Evolutionary conservation across 2,113 vertebrate genomes (phyloP), one percentile per base, ranked within the genome.

Genomic region (Vimba vimba): DNA sequence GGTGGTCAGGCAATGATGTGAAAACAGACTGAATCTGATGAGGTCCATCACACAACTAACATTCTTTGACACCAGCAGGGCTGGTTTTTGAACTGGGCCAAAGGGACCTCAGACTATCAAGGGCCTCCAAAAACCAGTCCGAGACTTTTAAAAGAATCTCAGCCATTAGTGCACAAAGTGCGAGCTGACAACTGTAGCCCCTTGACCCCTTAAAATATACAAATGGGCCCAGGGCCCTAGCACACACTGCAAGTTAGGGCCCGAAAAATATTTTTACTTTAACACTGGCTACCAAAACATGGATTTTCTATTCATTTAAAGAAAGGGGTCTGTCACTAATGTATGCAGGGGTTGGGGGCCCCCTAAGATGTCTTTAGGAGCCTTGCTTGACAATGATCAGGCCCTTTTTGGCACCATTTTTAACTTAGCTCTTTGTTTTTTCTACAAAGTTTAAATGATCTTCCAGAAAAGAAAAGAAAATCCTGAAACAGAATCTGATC

Each of bases 21-120:
- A 57, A 80, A 85, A 33, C 83, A 47, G 64, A 76, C 3, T 39
- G 36, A 82, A 82, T 74, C 23, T 83, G 73, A 88, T 55, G 3
- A 25, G 60, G 43, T 11, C 36, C 71, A 76, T 59, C 27, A 21
- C 12, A 50, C 55, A 23, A 55, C n/a, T 43, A 52, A 59, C 33
- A 69, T 36, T 55, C 17, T 23, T 47, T 55, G 74, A 47, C 74
- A 52, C n/a, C 17, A 21, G 15, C 17, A 21, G 15, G 27, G 15
- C 75, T 55, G 75, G 6, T 52, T 50, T 52, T 19, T 47, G 6
- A 45, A 76, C 13, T 11, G 5, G 45, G 45, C 6, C 23, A 76
- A 12, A 45, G 10, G 39, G 71, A 23, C 36, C n/a, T 75, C 6
- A 47, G 12, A 25, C 43, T 17, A 21, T 57, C 6, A 21, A 57